A percentile compares a stretch with the other conserved stretches of the same genome.
phyloP scores from a whole-genome alignment of 2,888 invertebrate genomes.

The Heteropelma amictum region DNA sequence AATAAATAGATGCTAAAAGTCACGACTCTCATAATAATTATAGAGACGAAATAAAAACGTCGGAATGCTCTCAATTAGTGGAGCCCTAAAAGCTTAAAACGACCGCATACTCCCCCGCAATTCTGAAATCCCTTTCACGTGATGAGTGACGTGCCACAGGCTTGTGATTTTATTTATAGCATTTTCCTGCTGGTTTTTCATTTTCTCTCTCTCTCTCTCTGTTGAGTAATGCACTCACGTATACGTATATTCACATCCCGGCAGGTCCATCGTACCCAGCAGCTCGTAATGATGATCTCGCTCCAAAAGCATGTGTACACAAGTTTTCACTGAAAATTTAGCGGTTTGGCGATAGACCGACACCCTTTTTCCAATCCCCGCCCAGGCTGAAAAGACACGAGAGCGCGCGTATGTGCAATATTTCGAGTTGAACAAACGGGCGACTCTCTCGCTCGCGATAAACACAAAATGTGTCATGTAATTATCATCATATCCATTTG shows the following conservation, averaged over 20 bases:
- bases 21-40: too few relatives aligned
- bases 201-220: neutral
- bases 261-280: neutral
- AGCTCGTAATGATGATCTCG: conserved; percentile 24
- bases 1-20: too few relatives aligned
- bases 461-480: conserved; percentile 3
- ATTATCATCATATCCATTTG: conserved; percentile 5
- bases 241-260: neutral
- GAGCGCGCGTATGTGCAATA: neutral
- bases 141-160: conserved; percentile 21
- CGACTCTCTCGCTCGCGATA: neutral
- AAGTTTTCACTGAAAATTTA: conserved; percentile 35
- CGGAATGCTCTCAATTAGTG: neutral
- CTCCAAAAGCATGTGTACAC: conserved; percentile 27
- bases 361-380: too few relatives aligned
- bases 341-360: conserved; percentile 5
- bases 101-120: conserved; percentile 1
- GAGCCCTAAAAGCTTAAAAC: neutral
- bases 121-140: conserved; percentile 35
- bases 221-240: conserved; percentile 24
- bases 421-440: conserved; percentile 2
- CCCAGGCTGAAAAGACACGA: too few relatives aligned
- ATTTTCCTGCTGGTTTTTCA: conserved; percentile 20
- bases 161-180: conserved; percentile 44
- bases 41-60: too few relatives aligned